Base-by-base conservation (phyloP, 1,140 invertebrate genomes). In the Probaryconus sp. region DNA sequence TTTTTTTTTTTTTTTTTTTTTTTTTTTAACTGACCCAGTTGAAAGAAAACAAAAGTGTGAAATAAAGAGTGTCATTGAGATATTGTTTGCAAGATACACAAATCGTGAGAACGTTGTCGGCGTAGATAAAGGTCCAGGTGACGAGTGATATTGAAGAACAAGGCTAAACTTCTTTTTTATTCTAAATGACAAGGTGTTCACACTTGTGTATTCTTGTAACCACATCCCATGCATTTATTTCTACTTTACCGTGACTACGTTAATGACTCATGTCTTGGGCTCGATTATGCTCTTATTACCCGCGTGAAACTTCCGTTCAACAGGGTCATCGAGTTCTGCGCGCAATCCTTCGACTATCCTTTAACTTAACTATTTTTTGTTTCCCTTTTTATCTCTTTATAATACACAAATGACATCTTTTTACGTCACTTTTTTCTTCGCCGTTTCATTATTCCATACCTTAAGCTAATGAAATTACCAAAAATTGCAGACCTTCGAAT, bases 231-330 rank as follows among this genome's bases (percentile, higher is more conserved):
- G 72, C 64, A 63, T 64, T n/a, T n/a, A n/a, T n/a, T n/a, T n/a
- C 58, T 60, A 55, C 14, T 60, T 65, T 63, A 28, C 37, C 31
- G 20, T 47, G 11, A 28, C 43, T 18, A 61, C 20, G 53, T 48
- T 73, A 73, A 73, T 73, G 69, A 73, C 53, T 73, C 69, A 73
- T 40, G 28, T 64, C 64, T 55, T 5, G 47, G 38, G 17, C 24
- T 53, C 53, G 53, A 72, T 72, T 73, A 51, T 60, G 43, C 53
- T 73, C 68, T 56, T 26, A 45, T 58, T 71, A 45, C 68, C 18
- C 45, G 60, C 58, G 65, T 65, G 65, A 75, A 75, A 75, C 72
- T 75, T 75, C 72, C 72, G 72, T 38, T 75, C 47, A 51, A 64
- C 72, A 75, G 72, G 72, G 72, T 75, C 72, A 42, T 55, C 72